A percentile compares a stretch with the other conserved stretches of the same genome.
Evolutionary conservation across 2,888 invertebrate genomes (phyloP).

Genomic region (Xiphydria camelus): DNA sequence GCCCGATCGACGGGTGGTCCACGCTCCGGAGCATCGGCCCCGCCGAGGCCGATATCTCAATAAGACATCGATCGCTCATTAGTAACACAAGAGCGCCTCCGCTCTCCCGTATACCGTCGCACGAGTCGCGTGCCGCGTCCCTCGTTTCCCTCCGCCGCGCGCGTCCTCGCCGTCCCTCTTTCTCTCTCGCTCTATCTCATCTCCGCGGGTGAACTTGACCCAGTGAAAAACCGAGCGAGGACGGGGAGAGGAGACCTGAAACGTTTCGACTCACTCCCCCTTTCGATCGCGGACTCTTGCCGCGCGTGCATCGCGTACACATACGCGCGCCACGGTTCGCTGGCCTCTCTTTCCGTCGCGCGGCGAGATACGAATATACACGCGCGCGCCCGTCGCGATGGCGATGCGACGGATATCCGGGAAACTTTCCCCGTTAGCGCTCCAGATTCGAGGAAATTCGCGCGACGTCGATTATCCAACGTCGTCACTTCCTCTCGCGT

Average conservation of each 20-base stretch:
- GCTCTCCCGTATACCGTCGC: conserved; percentile 18
- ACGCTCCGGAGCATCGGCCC: conserved; percentile 15
- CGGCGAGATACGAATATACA: too few species aligned
- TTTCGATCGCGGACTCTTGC: not conserved
- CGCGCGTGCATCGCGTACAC: too few species aligned
- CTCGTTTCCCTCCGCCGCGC: conserved; percentile 23
- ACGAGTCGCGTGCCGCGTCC: conserved; percentile 12
- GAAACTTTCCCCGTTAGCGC: too few species aligned
- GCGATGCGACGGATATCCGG: too few species aligned
- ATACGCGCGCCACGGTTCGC: too few species aligned
- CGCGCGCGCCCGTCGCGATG: too few species aligned
- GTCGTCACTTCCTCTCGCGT: too few species aligned
- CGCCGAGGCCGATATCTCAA: conserved; percentile 34
- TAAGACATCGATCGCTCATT: conserved; percentile 44
- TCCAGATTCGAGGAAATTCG: too few species aligned
- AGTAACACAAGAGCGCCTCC: conserved; percentile 40
- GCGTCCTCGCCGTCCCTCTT: conserved; percentile 17
- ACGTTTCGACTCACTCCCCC: not conserved
- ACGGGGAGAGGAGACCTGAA: too few species aligned
- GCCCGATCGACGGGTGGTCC: conserved; percentile 18
- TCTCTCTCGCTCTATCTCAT: conserved; percentile 4
- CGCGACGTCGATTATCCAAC: too few species aligned
- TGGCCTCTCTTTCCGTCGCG: too few species aligned
- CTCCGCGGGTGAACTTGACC: not conserved
- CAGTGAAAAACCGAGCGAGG: not conserved